These are phyloP conservation scores for Dicrurus megarhynchus DNA, from an alignment of 2,113 vertebrate species.

Conservation along the genomic window DNA sequence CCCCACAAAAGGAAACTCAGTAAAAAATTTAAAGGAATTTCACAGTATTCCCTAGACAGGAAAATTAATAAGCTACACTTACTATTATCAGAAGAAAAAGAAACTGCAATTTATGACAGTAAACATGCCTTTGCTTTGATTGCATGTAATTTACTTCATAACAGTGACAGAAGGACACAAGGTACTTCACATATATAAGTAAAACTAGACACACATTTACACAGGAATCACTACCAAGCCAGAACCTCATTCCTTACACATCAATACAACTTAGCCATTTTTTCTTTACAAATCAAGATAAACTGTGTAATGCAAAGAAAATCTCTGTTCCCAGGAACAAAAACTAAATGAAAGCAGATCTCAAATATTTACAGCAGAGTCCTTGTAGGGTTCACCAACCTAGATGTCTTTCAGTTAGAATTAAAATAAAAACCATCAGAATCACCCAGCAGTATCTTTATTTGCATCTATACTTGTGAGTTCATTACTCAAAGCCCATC, in stretches of 20 bases:
- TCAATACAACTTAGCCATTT: not conserved
- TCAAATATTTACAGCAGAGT: not conserved
- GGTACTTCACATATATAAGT: not conserved
- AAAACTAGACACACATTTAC: not conserved
- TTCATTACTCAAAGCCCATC: not conserved
- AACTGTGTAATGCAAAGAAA: not conserved
- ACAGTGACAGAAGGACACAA: not conserved
- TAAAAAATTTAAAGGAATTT: not conserved
- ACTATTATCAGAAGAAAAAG: not conserved
- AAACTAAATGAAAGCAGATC: not conserved
- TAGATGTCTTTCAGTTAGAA: not conserved
- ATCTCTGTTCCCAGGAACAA: not conserved
- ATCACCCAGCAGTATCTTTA: not conserved
- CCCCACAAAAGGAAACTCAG: not conserved
- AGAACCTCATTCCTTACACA: not conserved
- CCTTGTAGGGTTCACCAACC: not conserved
- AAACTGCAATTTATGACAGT: not conserved
- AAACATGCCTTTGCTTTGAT: not conserved
- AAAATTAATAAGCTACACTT: not conserved
- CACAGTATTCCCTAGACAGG: not conserved
- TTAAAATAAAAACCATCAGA: not conserved
- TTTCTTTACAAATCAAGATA: not conserved
- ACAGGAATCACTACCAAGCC: not conserved
- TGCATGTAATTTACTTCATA: not conserved
- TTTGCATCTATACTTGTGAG: not conserved